A percentile compares a stretch with the other conserved stretches of the same genome.
These are phyloP conservation scores for Tiliqua scincoides DNA, from an alignment of 2,113 vertebrate genomes.

Conservation along the genomic window DNA sequence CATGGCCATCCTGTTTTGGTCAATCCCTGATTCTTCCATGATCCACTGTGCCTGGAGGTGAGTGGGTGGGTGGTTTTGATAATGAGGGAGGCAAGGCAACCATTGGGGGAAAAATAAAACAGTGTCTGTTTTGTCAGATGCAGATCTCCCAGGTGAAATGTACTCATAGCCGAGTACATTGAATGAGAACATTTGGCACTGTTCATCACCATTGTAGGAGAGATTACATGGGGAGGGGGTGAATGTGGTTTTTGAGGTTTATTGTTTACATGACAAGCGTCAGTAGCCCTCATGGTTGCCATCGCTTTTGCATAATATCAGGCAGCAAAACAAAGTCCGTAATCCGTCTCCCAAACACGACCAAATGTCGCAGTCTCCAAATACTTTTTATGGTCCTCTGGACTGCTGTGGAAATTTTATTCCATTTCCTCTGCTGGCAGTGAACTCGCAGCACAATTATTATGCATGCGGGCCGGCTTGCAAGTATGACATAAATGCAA, in stretches of 20 bases:
- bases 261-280: constrained; percentile 31
- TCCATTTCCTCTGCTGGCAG: constrained; percentile 59
- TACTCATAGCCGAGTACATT: neutral
- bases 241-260: neutral
- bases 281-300: neutral
- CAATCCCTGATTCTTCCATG: neutral
- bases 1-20: neutral
- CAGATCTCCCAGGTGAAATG: neutral
- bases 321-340: neutral
- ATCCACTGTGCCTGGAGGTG: neutral
- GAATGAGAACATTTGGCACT: neutral
- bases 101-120: neutral
- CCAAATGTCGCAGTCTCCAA: constrained; percentile 44
- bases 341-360: constrained; percentile 14
- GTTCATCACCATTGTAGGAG: neutral
- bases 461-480: neutral
- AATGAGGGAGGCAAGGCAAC: neutral
- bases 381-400: neutral
- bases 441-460: constrained; percentile 4
- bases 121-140: neutral
- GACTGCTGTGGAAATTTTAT: constrained; percentile 31
- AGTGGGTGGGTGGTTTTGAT: neutral
- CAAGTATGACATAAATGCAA: constrained; percentile 56
- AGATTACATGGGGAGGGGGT: constrained; percentile 5
- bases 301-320: constrained; percentile 36